A percentile compares a stretch with the other conserved stretches of the same genome.
phyloP scores from a whole-genome alignment of 2,113 vertebrate genomes.

The Myrmecophaga tridactyla region DNA sequence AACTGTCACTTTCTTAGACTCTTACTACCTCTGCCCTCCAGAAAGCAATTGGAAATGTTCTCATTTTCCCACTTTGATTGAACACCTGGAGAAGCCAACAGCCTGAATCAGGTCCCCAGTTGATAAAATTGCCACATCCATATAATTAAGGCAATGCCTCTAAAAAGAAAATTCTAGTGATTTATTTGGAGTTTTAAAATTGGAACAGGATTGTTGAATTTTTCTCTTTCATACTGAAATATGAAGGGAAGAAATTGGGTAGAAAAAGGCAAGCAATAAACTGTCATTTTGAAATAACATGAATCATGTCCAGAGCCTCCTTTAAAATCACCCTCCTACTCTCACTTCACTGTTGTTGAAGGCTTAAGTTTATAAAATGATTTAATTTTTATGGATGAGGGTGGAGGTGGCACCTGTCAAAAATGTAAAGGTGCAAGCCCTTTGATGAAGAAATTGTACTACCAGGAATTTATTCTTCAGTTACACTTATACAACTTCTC shows the following conservation, averaged over 20 bases:
- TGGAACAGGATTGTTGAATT: background rate
- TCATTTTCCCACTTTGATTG: background rate
- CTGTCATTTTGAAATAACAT: constrained; percentile 1
- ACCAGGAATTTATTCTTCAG: background rate
- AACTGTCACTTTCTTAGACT: background rate
- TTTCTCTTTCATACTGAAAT: constrained; percentile 4
- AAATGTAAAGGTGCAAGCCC: background rate
- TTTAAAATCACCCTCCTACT: background rate
- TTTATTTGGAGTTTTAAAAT: background rate
- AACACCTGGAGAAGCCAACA: background rate
- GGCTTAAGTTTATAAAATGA: background rate
- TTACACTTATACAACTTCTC: too few relatives aligned
- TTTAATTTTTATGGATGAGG: background rate
- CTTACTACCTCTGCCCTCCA: background rate
- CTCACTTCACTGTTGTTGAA: background rate
- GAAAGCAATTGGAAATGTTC: background rate
- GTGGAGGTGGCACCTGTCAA: background rate
- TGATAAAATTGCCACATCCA: background rate
- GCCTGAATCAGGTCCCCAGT: background rate
- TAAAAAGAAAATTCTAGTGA: constrained; percentile 19
- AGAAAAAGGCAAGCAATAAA: background rate
- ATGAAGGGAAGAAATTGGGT: background rate
- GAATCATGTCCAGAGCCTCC: background rate
- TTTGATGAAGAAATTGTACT: background rate
- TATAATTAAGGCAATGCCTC: background rate